Conservation (phyloP, 2,113 vertebrate species). For the Osmerus mordax region DNA sequence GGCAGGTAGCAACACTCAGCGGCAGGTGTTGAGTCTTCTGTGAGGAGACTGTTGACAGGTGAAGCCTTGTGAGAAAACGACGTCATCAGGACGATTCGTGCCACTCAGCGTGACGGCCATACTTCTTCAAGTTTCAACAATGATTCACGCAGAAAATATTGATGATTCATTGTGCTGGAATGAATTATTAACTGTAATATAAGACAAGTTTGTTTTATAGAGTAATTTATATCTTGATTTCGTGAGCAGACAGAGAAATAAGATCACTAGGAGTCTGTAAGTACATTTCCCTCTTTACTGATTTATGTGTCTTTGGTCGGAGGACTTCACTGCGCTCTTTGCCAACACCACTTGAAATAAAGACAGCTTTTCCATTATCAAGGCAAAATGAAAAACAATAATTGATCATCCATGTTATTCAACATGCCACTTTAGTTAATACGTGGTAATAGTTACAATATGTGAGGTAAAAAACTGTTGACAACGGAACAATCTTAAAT, state of each 20-base stretch:
- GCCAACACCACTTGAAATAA: too few species aligned
- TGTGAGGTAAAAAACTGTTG: not conserved
- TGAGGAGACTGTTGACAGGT: conserved; percentile 51
- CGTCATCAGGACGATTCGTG: conserved; percentile 28
- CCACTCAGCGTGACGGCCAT: conserved; percentile 39
- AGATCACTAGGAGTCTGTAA: too few species aligned
- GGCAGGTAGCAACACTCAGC: conserved; percentile 29
- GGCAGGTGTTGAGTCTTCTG: conserved; percentile 35
- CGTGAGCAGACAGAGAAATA: too few species aligned
- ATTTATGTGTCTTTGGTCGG: too few species aligned
- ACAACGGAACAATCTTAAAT: not conserved
- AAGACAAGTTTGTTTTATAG: not conserved
- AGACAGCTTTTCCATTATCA: too few species aligned
- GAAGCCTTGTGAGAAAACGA: conserved; percentile 33
- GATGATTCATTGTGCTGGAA: conserved; percentile 50
- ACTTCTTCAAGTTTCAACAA: conserved; percentile 43
- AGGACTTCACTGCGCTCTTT: too few species aligned
- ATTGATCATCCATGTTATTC: too few species aligned
- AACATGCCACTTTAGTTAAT: too few species aligned
- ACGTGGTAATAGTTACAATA: too few species aligned
- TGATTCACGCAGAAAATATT: conserved; percentile 38
- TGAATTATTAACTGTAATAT: not conserved
- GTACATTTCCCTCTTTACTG: too few species aligned
- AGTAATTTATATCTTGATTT: not conserved
- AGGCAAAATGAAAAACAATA: too few species aligned